Evolutionary conservation across 2,888 invertebrate species (phyloP).

Genomic region (Dynastes hyllus): DNA sequence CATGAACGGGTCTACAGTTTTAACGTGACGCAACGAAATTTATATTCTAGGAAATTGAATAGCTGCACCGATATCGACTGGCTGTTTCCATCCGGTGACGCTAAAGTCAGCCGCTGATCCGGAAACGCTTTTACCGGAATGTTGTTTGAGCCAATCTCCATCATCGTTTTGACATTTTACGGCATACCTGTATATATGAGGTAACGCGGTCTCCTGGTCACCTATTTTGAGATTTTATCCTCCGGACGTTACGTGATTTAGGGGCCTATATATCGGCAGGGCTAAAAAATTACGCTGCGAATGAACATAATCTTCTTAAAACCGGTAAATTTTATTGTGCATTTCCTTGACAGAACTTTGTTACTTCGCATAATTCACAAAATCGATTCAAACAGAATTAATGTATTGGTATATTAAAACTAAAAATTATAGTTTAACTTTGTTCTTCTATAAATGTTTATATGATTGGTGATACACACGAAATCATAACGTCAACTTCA

Average conservation of each 20-base stretch:
- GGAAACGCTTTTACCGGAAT: constrained; percentile 69
- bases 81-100: constrained; percentile 59
- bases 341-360: neutral
- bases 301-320: neutral
- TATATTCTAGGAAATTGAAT: constrained; percentile 66
- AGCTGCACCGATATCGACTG: constrained; percentile 64
- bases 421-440: no score
- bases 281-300: neutral
- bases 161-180: constrained; percentile 68
- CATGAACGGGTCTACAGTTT: constrained; percentile 51
- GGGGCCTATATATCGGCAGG: neutral
- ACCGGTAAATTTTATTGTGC: neutral
- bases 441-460: no score
- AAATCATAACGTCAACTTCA: no score
- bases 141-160: constrained; percentile 67
- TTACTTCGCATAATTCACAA: neutral
- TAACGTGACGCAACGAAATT: constrained; percentile 60
- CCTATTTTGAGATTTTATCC: constrained; percentile 24
- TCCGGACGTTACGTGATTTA: constrained; percentile 34
- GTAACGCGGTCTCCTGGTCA: constrained; percentile 45
- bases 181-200: constrained; percentile 61
- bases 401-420: no score
- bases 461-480: no score
- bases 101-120: constrained; percentile 62
- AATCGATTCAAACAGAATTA: no score